Evolutionary conservation across 2,113 vertebrate genomes (phyloP), one percentile per base, ranked within the genome.

Genomic region (Procavia capensis): DNA sequence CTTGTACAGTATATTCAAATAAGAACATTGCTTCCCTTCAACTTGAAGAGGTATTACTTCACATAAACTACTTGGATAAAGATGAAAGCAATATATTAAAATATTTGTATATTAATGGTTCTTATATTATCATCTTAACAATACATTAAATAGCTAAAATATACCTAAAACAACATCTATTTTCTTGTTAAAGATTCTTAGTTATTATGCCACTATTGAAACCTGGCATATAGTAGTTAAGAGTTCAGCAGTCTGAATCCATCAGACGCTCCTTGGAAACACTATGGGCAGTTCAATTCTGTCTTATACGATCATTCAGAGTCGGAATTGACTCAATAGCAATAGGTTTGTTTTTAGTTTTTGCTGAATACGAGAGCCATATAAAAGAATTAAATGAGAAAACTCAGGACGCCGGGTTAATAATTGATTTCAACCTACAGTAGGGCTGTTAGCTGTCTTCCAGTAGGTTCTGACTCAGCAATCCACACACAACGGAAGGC

Each of bases 121-220:
- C 43, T 72, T 66, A 74, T 47, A 76, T 85, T 66, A 90, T 34
- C 61, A 63, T 85, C 50, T 84, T 79, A 85, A 82, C 39, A 70
- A 91, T 89, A 36, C 43, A 75, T 68, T 39, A 96, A 83, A 91
- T 54, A 79, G 41, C n/a, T 88, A 27, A 66, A 92, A 45, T 54
- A 83, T 9, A 45, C 29, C 80, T 8, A 90, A 95, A 85, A 59
- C 7, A 68, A 14, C 4, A 86, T 45, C 31, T 41, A 82, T 74
- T 74, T 92, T 85, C 68, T 79, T 61, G 9, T 41, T 93, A 74
- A 10, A 79, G n/a, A 72, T 9, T 5, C 24, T 92, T n/a, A 74
- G 11, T 84, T 72, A 68, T 45, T 66, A 87, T 5, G 59, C 54
- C 36, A 92, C 24, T 47, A 17, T 41, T 68, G n/a, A n/a, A n/a